A percentile compares a stretch with the other conserved stretches of the same genome.
Evolutionary conservation across 1,140 invertebrate species (phyloP).

Genomic region (Orius insidiosus): DNA sequence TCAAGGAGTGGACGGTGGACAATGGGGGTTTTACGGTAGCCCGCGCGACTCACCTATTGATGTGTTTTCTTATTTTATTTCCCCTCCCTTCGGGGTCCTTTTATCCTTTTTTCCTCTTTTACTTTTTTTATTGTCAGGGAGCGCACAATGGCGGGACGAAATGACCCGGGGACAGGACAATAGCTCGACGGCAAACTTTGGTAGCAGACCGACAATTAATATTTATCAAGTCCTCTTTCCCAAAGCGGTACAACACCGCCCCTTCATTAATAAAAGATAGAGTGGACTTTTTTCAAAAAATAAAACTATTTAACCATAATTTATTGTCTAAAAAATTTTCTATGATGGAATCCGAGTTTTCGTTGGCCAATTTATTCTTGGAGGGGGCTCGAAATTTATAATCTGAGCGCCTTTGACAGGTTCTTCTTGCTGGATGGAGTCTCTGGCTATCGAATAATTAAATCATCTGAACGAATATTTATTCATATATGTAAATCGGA

Average conservation of each 20-base stretch:
- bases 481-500: conserved; percentile 11
- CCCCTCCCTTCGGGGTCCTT: not conserved
- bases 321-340: not conserved
- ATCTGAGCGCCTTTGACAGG: not conserved
- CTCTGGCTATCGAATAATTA: conserved; percentile 10
- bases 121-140: conserved; percentile 10
- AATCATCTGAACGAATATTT: conserved; percentile 6
- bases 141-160: conserved; percentile 10
- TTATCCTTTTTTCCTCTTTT: conserved; percentile 4
- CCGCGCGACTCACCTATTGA: conserved; percentile 10
- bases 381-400: not conserved
- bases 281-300: no score
- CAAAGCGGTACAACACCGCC: conserved; percentile 10
- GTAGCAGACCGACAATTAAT: conserved; percentile 11
- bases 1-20: conserved; percentile 8
- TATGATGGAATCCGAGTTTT: no score
- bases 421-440: not conserved
- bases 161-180: conserved; percentile 11
- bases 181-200: conserved; percentile 5
- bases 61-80: conserved; percentile 5
- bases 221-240: conserved; percentile 8
- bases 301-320: not conserved
- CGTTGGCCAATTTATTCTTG: not conserved
- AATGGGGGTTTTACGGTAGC: conserved; percentile 8
- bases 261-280: conserved; percentile 11